Evolutionary conservation across 2,888 invertebrate genomes (phyloP).

Genomic region (Epicampocera succincta): DNA sequence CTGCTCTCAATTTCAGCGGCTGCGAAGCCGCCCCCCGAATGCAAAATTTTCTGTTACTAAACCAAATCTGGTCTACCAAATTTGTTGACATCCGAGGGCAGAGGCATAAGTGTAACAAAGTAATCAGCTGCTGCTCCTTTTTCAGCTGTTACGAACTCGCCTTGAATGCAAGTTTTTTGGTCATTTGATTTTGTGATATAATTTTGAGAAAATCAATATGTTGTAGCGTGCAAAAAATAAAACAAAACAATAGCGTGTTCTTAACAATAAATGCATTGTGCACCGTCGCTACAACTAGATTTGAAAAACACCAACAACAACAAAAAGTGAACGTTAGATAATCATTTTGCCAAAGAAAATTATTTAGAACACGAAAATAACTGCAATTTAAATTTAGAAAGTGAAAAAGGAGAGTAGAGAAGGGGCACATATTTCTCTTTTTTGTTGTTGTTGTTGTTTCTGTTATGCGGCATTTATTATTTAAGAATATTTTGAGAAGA

Average conservation of each 20-base stretch:
- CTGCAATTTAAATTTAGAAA: conserved; percentile 63
- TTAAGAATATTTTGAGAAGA: conserved; percentile 33
- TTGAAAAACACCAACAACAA: background rate
- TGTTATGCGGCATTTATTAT: conserved; percentile 17
- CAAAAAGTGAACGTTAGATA: conserved; percentile 63
- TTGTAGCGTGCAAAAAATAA: conserved; percentile 17
- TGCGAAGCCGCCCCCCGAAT: too few species aligned
- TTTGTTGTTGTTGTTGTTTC: conserved; percentile 8
- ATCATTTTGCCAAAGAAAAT: conserved; percentile 53
- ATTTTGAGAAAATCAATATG: conserved; percentile 62
- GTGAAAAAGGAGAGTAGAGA: conserved; percentile 4
- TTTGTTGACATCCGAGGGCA: too few species aligned
- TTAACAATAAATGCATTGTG: conserved; percentile 51
- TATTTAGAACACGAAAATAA: conserved; percentile 63
- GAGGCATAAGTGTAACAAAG: too few species aligned
- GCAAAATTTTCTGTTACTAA: too few species aligned
- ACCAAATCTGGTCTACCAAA: too few species aligned
- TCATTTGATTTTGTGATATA: conserved; percentile 45
- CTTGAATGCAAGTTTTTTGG: background rate
- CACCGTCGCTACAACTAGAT: conserved; percentile 34
- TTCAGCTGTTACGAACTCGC: too few species aligned
- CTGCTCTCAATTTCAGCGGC: too few species aligned
- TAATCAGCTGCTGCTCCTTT: too few species aligned
- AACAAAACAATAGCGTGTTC: conserved; percentile 41
- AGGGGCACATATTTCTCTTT: conserved; percentile 16